Conservation (phyloP, 37 sponge, comb jelly and placozoan genomes). For the Aphrocallistes beatrix region DNA sequence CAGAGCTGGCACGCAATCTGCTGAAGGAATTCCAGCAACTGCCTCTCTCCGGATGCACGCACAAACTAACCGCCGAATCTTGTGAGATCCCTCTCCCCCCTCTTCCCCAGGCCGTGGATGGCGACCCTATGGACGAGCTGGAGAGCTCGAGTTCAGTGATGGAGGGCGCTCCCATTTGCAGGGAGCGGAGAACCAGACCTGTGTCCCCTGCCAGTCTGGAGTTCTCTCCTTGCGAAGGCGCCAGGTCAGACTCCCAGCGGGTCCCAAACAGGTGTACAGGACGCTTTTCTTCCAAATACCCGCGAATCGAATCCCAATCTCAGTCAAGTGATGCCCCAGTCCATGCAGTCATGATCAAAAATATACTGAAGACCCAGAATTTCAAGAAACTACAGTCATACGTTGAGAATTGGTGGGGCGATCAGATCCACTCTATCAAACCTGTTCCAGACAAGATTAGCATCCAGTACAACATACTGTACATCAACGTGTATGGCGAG, state of each 20-base stretch:
- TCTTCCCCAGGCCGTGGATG: not conserved
- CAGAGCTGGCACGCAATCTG: not conserved
- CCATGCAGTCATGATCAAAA: not conserved
- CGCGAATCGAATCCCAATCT: not conserved
- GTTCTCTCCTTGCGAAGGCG: not conserved
- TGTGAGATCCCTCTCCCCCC: not conserved
- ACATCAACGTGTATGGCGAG: not conserved
- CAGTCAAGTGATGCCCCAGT: not conserved
- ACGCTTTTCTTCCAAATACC: not conserved
- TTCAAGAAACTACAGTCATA: not conserved
- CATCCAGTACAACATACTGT: not conserved
- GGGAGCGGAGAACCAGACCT: not conserved
- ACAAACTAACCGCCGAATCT: not conserved
- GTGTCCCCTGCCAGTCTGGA: not conserved
- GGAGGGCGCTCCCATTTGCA: not conserved
- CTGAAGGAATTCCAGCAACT: not conserved
- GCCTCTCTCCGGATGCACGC: not conserved
- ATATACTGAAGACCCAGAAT: not conserved
- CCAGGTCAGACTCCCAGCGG: not conserved
- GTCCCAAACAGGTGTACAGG: not conserved
- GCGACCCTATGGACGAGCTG: not conserved
- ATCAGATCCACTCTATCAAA: not conserved
- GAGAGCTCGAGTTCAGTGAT: not conserved
- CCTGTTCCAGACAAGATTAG: not conserved
- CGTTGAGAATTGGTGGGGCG: not conserved